These are phyloP conservation scores for Nyleta sp. DNA, from an alignment of 2,888 invertebrate species.

Conservation along the genomic window DNA sequence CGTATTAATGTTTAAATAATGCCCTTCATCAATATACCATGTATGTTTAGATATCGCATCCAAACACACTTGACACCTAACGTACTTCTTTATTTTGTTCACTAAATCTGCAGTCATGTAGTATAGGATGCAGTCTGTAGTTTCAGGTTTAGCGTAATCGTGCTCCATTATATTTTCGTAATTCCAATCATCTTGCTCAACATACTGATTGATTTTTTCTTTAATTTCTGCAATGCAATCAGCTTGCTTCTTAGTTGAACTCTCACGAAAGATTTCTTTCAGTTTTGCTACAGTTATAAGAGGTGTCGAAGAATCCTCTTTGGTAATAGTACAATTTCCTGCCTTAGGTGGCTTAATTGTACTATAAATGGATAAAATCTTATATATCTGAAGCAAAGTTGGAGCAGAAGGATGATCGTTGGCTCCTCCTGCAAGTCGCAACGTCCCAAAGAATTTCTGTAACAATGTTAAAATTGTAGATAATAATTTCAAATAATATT, in stretches of 20 bases:
- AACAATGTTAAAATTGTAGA: not conserved
- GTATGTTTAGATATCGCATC: not conserved
- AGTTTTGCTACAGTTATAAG: conserved; percentile 5
- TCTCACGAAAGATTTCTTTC: not conserved
- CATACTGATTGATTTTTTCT: not conserved
- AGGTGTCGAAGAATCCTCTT: not conserved
- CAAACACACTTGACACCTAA: not conserved
- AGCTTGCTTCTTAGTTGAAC: not conserved
- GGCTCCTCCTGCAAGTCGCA: conserved; percentile 12
- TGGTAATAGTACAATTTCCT: not conserved
- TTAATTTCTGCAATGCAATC: conserved; percentile 2
- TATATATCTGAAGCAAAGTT: too few species aligned
- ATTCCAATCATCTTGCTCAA: not conserved
- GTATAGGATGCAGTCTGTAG: not conserved
- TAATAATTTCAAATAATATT: too few species aligned
- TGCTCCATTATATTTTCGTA: not conserved
- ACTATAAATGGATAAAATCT: not conserved
- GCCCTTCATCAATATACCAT: not conserved
- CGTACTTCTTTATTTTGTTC: not conserved
- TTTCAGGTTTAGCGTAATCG: not conserved
- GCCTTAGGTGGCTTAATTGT: not conserved
- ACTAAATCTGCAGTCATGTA: not conserved
- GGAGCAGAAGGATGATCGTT: conserved; percentile 11
- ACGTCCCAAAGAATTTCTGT: conserved; percentile 13
- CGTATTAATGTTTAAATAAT: not conserved